These are phyloP conservation scores for Tetanocera ferruginea DNA, from an alignment of 2,888 invertebrate species.

Conservation along the genomic window DNA sequence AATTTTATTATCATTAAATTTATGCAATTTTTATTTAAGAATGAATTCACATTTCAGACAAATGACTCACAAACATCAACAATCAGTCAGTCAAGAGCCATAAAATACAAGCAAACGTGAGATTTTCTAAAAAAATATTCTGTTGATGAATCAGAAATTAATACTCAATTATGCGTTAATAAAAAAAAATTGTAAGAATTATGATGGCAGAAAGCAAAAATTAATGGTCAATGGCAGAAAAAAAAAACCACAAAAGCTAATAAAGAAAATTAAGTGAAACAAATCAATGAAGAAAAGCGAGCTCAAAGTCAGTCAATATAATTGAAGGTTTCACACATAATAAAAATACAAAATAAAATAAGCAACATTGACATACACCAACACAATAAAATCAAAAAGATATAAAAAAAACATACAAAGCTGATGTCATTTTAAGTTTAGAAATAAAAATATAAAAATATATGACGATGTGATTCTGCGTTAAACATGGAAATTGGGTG, in stretches of 20 bases:
- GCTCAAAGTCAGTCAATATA: too few species aligned
- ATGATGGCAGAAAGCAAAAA: neutral
- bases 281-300: neutral
- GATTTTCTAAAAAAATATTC: neutral
- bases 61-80: neutral
- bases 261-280: neutral
- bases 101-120: neutral
- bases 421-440: too few species aligned
- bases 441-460: too few species aligned
- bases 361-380: too few species aligned
- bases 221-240: neutral
- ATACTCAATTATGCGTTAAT: constrained; percentile 3
- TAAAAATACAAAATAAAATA: too few species aligned
- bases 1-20: too few species aligned
- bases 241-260: neutral
- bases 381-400: too few species aligned
- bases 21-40: too few species aligned
- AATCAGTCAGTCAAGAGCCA: neutral
- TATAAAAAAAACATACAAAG: too few species aligned
- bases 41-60: neutral
- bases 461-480: too few species aligned
- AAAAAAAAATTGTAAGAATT: neutral
- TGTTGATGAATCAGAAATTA: constrained; percentile 5
- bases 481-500: too few species aligned
- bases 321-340: too few species aligned